Base-by-base conservation (phyloP, 2,797 vertebrate genomes). In the Sylvia borin region DNA sequence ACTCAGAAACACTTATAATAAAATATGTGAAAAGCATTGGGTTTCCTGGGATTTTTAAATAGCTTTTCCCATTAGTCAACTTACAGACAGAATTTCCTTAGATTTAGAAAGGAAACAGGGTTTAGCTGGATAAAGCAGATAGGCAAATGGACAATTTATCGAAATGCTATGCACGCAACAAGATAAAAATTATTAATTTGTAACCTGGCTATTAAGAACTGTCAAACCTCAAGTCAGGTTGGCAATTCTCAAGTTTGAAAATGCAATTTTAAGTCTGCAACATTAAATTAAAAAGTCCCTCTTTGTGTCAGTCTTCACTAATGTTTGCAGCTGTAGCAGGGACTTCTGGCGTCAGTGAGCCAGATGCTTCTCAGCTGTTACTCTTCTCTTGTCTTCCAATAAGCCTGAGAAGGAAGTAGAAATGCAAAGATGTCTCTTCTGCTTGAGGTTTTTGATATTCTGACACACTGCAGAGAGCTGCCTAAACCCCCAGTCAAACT, bases 111-210 rank as follows among this genome's bases (percentile, higher is more conserved):
- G 50, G 54, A 90, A 87, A 55, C 19, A 51, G 45, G 54, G 13
- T 32, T 32, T 72, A 88, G 43, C 29, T 88, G 54, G 47, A 62
- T 94, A 73, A 88, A 88, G 68, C 40, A 88, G 85, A 90, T 85
- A 95, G 62, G 61, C 34, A 91, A 93, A 94, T 76, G 58, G 89
- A 91, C 51, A 70, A 81, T 96, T 84, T 94, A 81, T 94, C 89
- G 95, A 96, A 93, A 88, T 75, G 38, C 66, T 95, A 73, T 93
- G 40, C 66, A 86, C 38, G 85, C 89, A 75, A 12, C 72, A 65
- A 91, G 75, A 92, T 94, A 85, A 95, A 96, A 96, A 93, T 91
- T 92, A 93, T 93, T 91, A 95, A 96, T 94, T 96, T 95, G 85
- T 75, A 91, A 75, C 62, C 0, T 11, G 43, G 32, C 76, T 94